Evolutionary conservation across 1,140 invertebrate species (phyloP).

Genomic region (Matsumurasca onukii): DNA sequence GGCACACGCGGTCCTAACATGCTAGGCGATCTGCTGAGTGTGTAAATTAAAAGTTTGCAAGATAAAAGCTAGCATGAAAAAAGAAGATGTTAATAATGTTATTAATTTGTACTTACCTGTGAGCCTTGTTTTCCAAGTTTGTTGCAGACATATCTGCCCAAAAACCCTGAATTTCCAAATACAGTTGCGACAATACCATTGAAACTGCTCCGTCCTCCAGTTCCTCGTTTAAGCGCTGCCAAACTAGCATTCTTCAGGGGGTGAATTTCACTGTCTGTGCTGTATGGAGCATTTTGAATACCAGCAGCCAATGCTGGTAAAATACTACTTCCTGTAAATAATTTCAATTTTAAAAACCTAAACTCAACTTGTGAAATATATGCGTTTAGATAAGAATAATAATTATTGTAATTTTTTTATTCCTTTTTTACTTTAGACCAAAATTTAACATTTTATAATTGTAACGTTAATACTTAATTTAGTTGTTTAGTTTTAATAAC

Average conservation of each 20-base stretch:
- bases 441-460: too few relatives aligned
- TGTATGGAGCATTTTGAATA: slow-evolving; percentile 22
- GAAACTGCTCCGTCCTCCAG: slow-evolving; percentile 93
- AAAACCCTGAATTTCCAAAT: slow-evolving; percentile 88
- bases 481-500: too few relatives aligned
- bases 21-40: too few relatives aligned
- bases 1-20: too few relatives aligned
- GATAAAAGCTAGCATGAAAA: too few relatives aligned
- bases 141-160: slow-evolving; percentile 85
- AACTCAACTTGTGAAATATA: too few relatives aligned
- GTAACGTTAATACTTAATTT: too few relatives aligned
- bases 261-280: slow-evolving; percentile 23
- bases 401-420: too few relatives aligned
- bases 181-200: slow-evolving; percentile 97
- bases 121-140: slow-evolving; percentile 83
- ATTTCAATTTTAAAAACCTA: background rate
- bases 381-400: too few relatives aligned
- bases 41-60: too few relatives aligned
- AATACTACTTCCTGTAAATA: slow-evolving; percentile 10
- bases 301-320: slow-evolving; percentile 22
- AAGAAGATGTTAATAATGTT: too few relatives aligned
- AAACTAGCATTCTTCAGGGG: slow-evolving; percentile 55
- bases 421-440: too few relatives aligned
- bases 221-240: slow-evolving; percentile 76
- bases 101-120: slow-evolving; percentile 58